These are phyloP conservation scores for Tauraco hartlaubi DNA, from an alignment of 2,797 vertebrate genomes.

Conservation along the genomic window DNA sequence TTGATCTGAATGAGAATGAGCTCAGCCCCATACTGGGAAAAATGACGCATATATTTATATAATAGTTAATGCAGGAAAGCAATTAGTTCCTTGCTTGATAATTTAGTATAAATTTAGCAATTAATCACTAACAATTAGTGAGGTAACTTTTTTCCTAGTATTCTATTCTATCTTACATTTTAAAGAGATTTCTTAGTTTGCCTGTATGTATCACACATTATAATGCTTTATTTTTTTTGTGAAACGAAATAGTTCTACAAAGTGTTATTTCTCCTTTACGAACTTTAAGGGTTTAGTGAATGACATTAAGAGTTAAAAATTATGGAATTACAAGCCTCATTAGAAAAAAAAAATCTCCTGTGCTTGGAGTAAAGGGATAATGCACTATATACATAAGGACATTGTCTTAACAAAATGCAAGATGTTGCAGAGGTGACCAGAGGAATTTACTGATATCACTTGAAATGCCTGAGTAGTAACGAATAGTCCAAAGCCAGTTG, in stretches of 20 bases:
- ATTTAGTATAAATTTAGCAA: neutral
- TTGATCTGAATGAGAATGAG: conserved; percentile 29
- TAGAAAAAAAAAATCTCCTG: neutral
- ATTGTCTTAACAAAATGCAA: conserved; percentile 12
- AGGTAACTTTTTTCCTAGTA: neutral
- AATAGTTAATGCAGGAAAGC: neutral
- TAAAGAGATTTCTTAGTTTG: neutral
- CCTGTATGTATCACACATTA: neutral
- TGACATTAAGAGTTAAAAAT: neutral
- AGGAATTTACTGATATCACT: neutral
- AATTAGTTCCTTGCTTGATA: neutral
- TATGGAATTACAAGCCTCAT: neutral
- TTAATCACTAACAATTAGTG: neutral
- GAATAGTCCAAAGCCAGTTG: neutral
- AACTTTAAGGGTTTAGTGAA: neutral
- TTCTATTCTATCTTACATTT: neutral
- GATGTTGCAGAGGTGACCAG: neutral
- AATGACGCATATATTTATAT: neutral
- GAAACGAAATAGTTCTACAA: neutral
- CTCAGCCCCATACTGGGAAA: neutral
- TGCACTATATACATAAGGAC: neutral
- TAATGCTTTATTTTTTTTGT: neutral
- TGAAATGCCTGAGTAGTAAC: neutral
- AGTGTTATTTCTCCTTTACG: neutral
- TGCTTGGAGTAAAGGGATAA: neutral